Conservation (phyloP, 2,797 vertebrate species). For the Cheirogaleus major region DNA sequence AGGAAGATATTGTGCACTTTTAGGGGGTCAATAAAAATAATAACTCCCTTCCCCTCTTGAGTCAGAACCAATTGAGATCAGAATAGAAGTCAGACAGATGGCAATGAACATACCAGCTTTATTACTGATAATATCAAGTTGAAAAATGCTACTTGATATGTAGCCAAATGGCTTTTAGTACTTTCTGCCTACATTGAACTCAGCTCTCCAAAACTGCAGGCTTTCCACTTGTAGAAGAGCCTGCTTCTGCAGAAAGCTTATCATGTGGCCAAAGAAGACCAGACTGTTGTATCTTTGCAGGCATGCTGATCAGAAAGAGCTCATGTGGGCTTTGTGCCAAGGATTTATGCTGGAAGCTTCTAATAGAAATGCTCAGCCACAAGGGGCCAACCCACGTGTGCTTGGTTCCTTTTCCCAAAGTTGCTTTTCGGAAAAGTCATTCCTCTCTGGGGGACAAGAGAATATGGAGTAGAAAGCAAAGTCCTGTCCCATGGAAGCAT, state of each 20-base stretch:
- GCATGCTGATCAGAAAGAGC: neutral
- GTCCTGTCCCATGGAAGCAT: neutral
- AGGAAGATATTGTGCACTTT: neutral
- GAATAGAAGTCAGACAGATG: neutral
- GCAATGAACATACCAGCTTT: neutral
- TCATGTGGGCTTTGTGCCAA: neutral
- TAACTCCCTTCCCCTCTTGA: neutral
- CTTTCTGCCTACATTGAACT: constrained; percentile 4
- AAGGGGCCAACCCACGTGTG: neutral
- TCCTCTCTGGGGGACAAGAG: neutral
- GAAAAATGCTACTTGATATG: neutral
- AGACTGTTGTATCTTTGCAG: neutral
- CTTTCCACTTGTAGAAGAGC: neutral
- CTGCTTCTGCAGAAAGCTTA: neutral
- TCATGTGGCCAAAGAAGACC: neutral
- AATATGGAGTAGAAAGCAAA: neutral
- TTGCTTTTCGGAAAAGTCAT: neutral
- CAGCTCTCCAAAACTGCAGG: neutral
- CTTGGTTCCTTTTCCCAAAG: neutral
- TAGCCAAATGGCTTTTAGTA: neutral
- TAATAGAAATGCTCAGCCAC: neutral
- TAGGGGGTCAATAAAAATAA: neutral
- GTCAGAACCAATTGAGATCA: neutral
- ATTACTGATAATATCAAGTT: constrained; percentile 5
- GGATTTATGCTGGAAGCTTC: neutral